Evolutionary conservation across 2,888 invertebrate species (phyloP), one percentile per base, ranked within the genome.

Genomic region (Synergus laeviventris): DNA sequence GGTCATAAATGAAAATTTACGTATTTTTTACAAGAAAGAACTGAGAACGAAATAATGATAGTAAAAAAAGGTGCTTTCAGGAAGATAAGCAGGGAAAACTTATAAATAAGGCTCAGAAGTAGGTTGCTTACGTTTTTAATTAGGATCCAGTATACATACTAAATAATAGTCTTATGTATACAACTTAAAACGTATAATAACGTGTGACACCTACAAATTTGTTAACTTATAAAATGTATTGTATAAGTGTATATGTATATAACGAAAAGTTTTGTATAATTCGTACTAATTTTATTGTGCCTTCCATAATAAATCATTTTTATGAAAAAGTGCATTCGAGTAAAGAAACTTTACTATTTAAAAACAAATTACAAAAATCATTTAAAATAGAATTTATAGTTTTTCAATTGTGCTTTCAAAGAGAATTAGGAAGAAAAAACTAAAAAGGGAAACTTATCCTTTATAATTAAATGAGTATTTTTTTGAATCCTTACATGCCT

Each of bases 101-200:
- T 84, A 84, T 86, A 89, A 90, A 89, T 88, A 89, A 90, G 85
- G 87, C 89, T 87, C 86, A 87, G 86, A 87, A 88, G 85, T 88
- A 83, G 88, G 83, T 89, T 89, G 87, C 88, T 85, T 87, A 89
- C 85, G 86, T 84, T 85, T 90, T 90, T 90, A 90, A 90, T 90
- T 84, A 84, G 89, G 87, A 89, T 87, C 86, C 82, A 84, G 86
- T 85, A 87, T 89, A 90, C 89, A 90, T 88, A 87, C 87, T 84
- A 88, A 90, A 89, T 87, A 88, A 89, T 89, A 89, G 85, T 86
- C 76, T 81, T 86, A 86, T 89, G 86, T 90, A 89, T 88, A 90
- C 76, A 86, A 87, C 86, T 81, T 86, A 88, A 87, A 86, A 84
- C 83, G 82, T 84, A 81, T 84, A 85, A 86, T 87, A 87, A 87